These are phyloP conservation scores for Drosophila kohkoa DNA, from an alignment of 1,140 invertebrate species.

Conservation along the genomic window DNA sequence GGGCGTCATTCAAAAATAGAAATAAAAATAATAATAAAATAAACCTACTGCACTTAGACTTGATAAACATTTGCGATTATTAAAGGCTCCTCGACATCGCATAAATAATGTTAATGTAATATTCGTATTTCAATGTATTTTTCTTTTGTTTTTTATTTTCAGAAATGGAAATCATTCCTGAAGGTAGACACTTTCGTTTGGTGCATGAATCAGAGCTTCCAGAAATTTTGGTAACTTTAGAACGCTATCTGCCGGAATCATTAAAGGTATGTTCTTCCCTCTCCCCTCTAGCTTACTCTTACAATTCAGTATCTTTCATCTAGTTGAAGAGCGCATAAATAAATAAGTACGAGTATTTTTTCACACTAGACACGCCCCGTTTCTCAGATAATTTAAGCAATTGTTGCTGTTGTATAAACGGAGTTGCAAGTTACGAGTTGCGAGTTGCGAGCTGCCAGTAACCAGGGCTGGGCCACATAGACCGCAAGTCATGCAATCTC, in stretches of 20 bases:
- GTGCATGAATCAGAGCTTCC: conserved; percentile 92
- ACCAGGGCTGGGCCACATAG: conserved; percentile 14
- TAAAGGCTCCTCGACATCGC: conserved; percentile 8
- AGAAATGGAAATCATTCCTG: conserved; percentile 92
- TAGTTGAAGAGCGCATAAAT: conserved; percentile 9
- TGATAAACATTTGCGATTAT: conserved; percentile 32
- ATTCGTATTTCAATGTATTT: conserved; percentile 15
- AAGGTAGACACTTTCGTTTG: conserved; percentile 94
- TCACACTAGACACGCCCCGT: conserved; percentile 51
- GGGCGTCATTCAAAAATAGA: conserved; percentile 31
- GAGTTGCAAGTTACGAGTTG: background rate
- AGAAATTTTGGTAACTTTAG: conserved; percentile 90
- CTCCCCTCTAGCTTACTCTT: background rate
- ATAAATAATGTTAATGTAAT: conserved; percentile 27
- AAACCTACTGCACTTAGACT: conserved; percentile 27
- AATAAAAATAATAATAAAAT: conserved; percentile 22
- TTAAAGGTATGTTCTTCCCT: conserved; percentile 88
- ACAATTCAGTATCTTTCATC: background rate
- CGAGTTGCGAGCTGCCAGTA: background rate
- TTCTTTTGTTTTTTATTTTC: conserved; percentile 70
- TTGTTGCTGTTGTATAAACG: conserved; percentile 33
- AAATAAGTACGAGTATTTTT: conserved; percentile 18
- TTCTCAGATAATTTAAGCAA: conserved; percentile 65
- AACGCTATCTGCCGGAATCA: conserved; percentile 91
- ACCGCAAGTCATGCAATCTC: conserved; percentile 74